Evolutionary conservation across 2,113 vertebrate genomes (phyloP), one percentile per base, ranked within the genome.

Genomic region (Paradisaea rubra): DNA sequence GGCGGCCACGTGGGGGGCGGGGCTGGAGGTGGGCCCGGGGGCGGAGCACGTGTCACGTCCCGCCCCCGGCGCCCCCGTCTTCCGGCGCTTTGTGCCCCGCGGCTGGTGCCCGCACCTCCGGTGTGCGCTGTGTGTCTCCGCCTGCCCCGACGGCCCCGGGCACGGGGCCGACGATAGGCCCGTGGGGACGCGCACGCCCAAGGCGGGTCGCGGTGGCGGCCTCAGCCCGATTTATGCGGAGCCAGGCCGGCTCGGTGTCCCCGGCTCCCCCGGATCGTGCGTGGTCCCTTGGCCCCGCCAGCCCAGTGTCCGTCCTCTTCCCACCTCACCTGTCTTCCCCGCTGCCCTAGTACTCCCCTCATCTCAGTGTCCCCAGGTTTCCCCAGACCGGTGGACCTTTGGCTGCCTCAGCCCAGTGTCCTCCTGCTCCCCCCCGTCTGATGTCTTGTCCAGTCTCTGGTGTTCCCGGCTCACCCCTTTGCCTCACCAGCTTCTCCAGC

Each of bases 1-100:
- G 2, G 44, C 6, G 23, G 18, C 24, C 95, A 96, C 93, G 94
- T 95, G 93, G 88, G 81, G 78, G 93, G 92, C 74, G 77, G 4
- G 27, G 6, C n/a, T 3, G 33, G 71, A 7, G 88, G 82, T 2
- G 44, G 31, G 33, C 0, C 13, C 7, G 13, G 63, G 70, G 71
- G 69, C 69, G 60, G 63, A 18, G 49, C 24, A 1, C 1, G 25
- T 20, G 3, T 2, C 45, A 19, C 30, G 11, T 11, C 18, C 44
- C 45, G 52, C n/a, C 44, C 41, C 5, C 20, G 11, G 15, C 5
- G 17, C 17, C 10, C 45, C 7, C 13, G 9, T 14, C 49, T 21
- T 13, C 15, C 27, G 11, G 33, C 10, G 4, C 14, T 60, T 7
- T 44, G 49, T 9, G 14, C 35, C 27, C n/a, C 27, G 18, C 31